Evolutionary conservation across 2,113 vertebrate genomes (phyloP).

Genomic region (Chamaea fasciata): DNA sequence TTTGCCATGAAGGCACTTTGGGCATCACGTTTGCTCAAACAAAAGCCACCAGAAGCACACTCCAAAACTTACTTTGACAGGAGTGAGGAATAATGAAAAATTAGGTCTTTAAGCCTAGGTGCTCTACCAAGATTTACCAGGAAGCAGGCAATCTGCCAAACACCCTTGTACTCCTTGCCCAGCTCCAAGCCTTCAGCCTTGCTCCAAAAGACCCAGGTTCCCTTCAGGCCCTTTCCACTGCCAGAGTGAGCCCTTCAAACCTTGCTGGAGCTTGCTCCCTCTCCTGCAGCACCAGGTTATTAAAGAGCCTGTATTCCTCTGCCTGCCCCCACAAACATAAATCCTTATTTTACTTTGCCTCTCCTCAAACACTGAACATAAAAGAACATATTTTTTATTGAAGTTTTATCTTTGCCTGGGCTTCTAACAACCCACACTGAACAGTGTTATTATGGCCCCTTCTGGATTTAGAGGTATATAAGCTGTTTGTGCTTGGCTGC

Average conservation of each 20-base stretch:
- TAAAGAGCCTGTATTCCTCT: conserved; percentile 30
- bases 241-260: background rate
- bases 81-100: background rate
- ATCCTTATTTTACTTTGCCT: conserved; percentile 25
- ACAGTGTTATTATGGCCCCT: conserved; percentile 21
- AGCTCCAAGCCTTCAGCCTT: background rate
- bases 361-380: conserved; percentile 41
- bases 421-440: conserved; percentile 37
- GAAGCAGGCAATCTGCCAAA: background rate
- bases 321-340: conserved; percentile 19
- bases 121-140: background rate
- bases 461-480: conserved; percentile 48
- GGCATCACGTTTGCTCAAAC: background rate
- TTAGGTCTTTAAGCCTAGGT: background rate
- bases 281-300: conserved; percentile 6
- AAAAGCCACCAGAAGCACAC: background rate
- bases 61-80: background rate
- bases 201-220: background rate
- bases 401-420: conserved; percentile 56
- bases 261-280: background rate
- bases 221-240: background rate
- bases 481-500: conserved; percentile 48
- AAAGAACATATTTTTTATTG: conserved; percentile 57
- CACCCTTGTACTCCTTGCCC: background rate
- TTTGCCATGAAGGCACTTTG: background rate